phyloP scores from a whole-genome alignment of 2,888 invertebrate genomes.

The Papilio gigon region DNA sequence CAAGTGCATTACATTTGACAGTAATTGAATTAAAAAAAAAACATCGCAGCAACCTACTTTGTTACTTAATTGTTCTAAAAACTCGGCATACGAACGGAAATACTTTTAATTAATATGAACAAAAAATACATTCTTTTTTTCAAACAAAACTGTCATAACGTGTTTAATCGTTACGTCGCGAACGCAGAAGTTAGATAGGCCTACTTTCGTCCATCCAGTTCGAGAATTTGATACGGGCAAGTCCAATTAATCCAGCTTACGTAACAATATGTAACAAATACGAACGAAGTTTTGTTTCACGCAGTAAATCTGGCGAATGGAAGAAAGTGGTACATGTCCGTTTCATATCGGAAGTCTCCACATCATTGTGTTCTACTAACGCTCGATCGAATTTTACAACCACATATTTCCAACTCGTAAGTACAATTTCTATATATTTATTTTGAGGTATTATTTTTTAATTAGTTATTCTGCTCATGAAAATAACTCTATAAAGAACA shows the following conservation, averaged over 20 bases:
- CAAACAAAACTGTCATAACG: slow-evolving; percentile 6
- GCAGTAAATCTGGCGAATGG: slow-evolving; percentile 9
- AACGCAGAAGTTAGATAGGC: slow-evolving; percentile 18
- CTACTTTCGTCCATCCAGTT: neutral
- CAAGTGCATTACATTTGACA: neutral
- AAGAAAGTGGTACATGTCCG: slow-evolving; percentile 32
- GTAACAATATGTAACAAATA: slow-evolving; percentile 29
- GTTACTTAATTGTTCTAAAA: neutral
- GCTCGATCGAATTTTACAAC: neutral
- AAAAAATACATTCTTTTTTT: slow-evolving; percentile 1
- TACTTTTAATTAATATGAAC: neutral
- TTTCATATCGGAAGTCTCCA: slow-evolving; percentile 21
- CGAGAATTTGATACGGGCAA: slow-evolving; percentile 11
- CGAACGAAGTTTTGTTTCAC: slow-evolving; percentile 3
- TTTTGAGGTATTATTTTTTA: neutral
- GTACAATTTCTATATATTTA: neutral
- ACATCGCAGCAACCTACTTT: neutral
- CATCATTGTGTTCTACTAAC: neutral
- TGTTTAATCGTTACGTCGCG: slow-evolving; percentile 26
- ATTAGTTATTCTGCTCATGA: neutral
- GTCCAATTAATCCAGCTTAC: slow-evolving; percentile 29
- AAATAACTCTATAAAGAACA: neutral
- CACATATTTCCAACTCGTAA: neutral
- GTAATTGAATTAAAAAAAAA: neutral
- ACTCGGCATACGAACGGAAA: neutral